Evolutionary conservation across 2,888 invertebrate genomes (phyloP), one percentile per base, ranked within the genome.

Genomic region (Subacronicta megacephala): DNA sequence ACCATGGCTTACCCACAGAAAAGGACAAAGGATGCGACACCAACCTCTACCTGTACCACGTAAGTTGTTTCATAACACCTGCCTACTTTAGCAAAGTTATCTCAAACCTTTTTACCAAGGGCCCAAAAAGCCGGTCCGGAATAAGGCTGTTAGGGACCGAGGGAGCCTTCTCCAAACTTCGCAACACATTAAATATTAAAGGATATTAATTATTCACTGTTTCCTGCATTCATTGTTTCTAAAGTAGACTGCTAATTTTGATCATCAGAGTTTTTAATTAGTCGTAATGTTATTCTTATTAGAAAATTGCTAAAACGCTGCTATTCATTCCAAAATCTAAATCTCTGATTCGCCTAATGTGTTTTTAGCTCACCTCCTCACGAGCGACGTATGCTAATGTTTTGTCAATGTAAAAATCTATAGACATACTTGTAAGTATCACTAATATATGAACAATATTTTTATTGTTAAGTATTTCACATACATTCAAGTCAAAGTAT

Each of bases 11-110:
- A 60, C 92, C 95, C 38, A 91, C 95, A 72, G 97, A 96, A 77
- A 96, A 97, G 90, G 96, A 96, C 88, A 96, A 96, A 84, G 95
- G 96, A 62, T 97, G 96, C 79, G 98, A 98, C 89, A 97, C 97
- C 83, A 98, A 98, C 90, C 96, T 98, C 80, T 98, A 97, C 92
- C 96, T 98, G 63, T 97, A 97, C 82, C 96, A 96, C 94, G 97
- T 96, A 89, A 96, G 96, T 71, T 58, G 23, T n/a, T n/a, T n/a
- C n/a, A n/a, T 49, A 47, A 53, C 56, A 42, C 33, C 37, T 61
- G 52, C 57, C 62, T 62, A 62, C 51, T 59, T 52, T 47, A 64
- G 13, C 44, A 31, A 61, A 58, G 44, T 65, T 55, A 41, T 64
- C 49, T 46, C 49, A 47, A 61, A 61, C 57, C 43, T 54, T 65